phyloP scores from a whole-genome alignment of 2,888 invertebrate genomes.

The Latheticus oryzae region DNA sequence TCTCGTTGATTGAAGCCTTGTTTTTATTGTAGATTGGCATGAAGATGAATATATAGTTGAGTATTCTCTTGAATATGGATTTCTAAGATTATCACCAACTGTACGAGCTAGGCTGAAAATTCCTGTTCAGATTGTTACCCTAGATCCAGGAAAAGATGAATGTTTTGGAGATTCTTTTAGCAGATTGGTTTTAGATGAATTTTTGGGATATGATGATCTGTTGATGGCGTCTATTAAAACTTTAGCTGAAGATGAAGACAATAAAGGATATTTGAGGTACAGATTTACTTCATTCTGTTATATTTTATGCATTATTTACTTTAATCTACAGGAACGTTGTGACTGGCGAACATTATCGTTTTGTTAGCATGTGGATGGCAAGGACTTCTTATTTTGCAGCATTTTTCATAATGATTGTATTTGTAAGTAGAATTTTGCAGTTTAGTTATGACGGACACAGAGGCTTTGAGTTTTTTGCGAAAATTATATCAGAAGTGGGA shows the following conservation, averaged over 20 bases:
- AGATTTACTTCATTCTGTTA: neutral
- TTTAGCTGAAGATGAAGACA: constrained; percentile 94
- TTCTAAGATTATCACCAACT: constrained; percentile 87
- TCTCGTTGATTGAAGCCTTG: neutral
- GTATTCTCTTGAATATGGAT: constrained; percentile 97
- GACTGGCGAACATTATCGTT: constrained; percentile 97
- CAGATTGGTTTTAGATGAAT: constrained; percentile 88
- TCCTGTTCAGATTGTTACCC: constrained; percentile 86
- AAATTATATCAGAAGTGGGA: too few species aligned
- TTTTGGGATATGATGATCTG: constrained; percentile 97
- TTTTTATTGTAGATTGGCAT: constrained; percentile 68
- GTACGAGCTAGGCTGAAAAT: constrained; percentile 90
- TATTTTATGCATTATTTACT: constrained; percentile 5
- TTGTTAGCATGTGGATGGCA: constrained; percentile 97
- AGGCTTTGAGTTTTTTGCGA: neutral
- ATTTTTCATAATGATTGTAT: constrained; percentile 96
- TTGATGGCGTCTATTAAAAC: constrained; percentile 97
- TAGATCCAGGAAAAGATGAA: constrained; percentile 88
- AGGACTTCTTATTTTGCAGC: constrained; percentile 95
- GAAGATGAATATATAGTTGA: constrained; percentile 97
- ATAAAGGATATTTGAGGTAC: constrained; percentile 92
- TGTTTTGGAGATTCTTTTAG: constrained; percentile 96
- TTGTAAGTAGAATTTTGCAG: constrained; percentile 89
- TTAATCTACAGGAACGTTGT: constrained; percentile 86
- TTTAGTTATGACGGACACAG: constrained; percentile 1